Conservation (phyloP, 2,888 invertebrate species). For the Microctonus aethiopoides region DNA sequence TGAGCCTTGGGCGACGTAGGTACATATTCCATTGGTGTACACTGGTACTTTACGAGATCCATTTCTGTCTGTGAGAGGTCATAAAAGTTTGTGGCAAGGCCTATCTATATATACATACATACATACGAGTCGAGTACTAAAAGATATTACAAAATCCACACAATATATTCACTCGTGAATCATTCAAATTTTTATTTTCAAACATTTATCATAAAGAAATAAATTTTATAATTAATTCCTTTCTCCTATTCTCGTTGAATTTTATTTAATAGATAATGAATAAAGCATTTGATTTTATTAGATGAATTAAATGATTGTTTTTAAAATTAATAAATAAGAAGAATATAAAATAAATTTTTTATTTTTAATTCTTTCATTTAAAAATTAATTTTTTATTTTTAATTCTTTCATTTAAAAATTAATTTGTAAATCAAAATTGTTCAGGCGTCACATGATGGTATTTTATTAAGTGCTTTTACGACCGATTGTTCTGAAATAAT, state of each 20-base stretch:
- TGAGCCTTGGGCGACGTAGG: slow-evolving; percentile 8
- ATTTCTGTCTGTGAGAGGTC: slow-evolving; percentile 29
- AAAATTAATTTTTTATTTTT: neutral
- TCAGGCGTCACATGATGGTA: neutral
- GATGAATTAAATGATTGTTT: no score
- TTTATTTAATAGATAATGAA: no score
- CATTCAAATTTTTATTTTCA: slow-evolving; percentile 32
- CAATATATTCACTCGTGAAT: slow-evolving; percentile 35
- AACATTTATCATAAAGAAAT: neutral
- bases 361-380: neutral
- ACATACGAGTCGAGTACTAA: slow-evolving; percentile 30
- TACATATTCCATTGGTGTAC: slow-evolving; percentile 24
- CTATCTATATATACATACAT: no score
- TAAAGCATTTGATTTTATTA: no score
- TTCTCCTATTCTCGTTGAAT: no score
- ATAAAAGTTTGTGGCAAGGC: slow-evolving; percentile 36
- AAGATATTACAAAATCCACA: slow-evolving; percentile 40
- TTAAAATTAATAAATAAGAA: no score
- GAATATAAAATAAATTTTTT: neutral
- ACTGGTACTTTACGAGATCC: slow-evolving; percentile 38
- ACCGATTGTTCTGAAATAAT: slow-evolving; percentile 14
- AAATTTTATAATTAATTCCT: no score
- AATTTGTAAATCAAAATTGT: neutral
- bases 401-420: neutral
- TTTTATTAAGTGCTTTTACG: slow-evolving; percentile 3